Evolutionary conservation across 2,797 vertebrate species (phyloP).

Genomic region (Sebastes steindachneri): DNA sequence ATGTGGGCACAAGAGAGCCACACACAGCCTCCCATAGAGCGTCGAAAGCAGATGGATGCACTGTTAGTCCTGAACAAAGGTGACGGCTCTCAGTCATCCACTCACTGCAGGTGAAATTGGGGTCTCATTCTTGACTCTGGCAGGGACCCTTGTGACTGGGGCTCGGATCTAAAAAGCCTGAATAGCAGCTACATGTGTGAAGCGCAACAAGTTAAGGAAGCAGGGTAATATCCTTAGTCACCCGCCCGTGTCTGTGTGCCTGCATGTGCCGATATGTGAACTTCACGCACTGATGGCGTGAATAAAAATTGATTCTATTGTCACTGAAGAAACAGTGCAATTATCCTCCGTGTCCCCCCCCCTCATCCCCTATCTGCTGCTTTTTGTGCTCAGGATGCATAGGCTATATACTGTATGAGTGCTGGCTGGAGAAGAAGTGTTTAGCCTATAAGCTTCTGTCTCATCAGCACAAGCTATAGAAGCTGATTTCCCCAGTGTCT

Average conservation of each 20-base stretch:
- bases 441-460: slow-evolving; percentile 51
- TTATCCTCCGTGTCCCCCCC: slow-evolving; percentile 33
- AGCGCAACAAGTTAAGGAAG: slow-evolving; percentile 24
- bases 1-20: slow-evolving; percentile 43
- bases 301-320: slow-evolving; percentile 41
- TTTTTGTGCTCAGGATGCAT: slow-evolving; percentile 32
- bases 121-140: slow-evolving; percentile 52
- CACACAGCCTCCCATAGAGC: slow-evolving; percentile 31
- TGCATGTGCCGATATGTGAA: slow-evolving; percentile 12
- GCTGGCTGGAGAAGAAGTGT: slow-evolving; percentile 20
- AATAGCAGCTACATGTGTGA: slow-evolving; percentile 38
- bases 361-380: slow-evolving; percentile 15
- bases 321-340: slow-evolving; percentile 52
- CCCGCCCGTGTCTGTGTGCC: neutral
- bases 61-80: slow-evolving; percentile 57
- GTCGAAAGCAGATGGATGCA: slow-evolving; percentile 30
- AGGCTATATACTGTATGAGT: slow-evolving; percentile 2
- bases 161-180: slow-evolving; percentile 40
- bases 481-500: slow-evolving; percentile 59
- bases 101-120: slow-evolving; percentile 62
- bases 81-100: slow-evolving; percentile 59
- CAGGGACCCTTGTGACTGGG: slow-evolving; percentile 15
- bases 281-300: slow-evolving; percentile 3
- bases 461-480: slow-evolving; percentile 42
- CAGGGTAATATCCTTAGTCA: slow-evolving; percentile 7